These are phyloP conservation scores for Clarias platycephalus DNA, from an alignment of 2,797 vertebrate species.

Conservation along the genomic window DNA sequence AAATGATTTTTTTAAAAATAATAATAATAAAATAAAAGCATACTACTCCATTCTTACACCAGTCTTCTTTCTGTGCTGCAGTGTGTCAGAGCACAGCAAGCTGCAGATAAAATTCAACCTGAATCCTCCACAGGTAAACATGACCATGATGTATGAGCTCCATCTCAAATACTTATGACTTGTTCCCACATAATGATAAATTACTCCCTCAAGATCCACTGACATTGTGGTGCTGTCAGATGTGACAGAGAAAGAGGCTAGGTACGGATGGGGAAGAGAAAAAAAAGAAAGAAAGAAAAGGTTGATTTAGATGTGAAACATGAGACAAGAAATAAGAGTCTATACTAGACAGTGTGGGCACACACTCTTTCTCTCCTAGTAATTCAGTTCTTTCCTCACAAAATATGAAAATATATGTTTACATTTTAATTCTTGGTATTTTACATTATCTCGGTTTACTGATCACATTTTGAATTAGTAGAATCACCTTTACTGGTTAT, in stretches of 20 bases:
- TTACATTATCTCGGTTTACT: background rate
- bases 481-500: background rate
- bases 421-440: background rate
- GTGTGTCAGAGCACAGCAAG: conserved; percentile 14
- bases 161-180: conserved; percentile 50
- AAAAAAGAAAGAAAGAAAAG: conserved; percentile 3
- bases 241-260: conserved; percentile 44
- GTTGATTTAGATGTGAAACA: conserved; percentile 38
- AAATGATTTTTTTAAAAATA: background rate
- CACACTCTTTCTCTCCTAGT: background rate
- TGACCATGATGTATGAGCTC: conserved; percentile 61
- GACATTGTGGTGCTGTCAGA: conserved; percentile 43
- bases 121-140: conserved; percentile 53
- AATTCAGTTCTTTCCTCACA: background rate
- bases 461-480: background rate
- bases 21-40: background rate
- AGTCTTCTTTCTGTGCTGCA: conserved; percentile 19
- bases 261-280: conserved; percentile 11
- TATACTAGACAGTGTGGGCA: conserved; percentile 4
- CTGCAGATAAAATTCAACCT: conserved; percentile 34
- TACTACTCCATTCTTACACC: background rate
- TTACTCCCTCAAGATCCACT: conserved; percentile 45
- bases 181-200: conserved; percentile 53
- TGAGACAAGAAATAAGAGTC: conserved; percentile 16
- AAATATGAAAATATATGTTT: conserved; percentile 14